Conservation (phyloP, 2,113 vertebrate species). For the Rhinolophus sinicus region DNA sequence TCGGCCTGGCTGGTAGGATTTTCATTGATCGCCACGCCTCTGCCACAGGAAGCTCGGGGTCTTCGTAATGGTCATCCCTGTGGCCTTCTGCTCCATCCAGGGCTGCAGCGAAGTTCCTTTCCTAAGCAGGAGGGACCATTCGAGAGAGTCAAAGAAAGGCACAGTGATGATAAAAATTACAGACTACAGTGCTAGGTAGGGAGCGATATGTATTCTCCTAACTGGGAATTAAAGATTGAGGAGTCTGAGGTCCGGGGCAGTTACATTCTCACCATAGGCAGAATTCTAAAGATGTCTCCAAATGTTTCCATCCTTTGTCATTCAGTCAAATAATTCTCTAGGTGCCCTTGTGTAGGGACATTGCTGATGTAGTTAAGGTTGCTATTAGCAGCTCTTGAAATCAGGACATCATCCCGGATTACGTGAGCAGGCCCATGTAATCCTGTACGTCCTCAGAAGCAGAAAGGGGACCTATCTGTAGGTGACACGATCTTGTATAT, state of each 20-base stretch:
- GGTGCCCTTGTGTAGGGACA: neutral
- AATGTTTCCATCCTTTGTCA: neutral
- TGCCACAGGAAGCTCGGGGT: conserved; percentile 49
- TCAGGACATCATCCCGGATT: neutral
- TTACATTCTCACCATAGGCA: neutral
- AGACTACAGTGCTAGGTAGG: neutral
- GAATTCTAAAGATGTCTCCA: neutral
- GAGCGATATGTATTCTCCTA: fast-evolving
- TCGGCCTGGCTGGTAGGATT: conserved; percentile 82
- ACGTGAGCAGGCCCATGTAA: fast-evolving
- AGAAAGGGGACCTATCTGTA: neutral
- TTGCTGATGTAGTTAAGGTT: neutral
- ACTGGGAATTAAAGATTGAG: neutral
- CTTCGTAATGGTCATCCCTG: conserved; percentile 74
- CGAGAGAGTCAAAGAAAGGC: neutral
- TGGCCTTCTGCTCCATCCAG: neutral
- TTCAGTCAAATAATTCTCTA: neutral
- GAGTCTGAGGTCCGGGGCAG: neutral
- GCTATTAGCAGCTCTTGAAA: neutral
- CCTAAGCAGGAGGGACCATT: conserved; percentile 61
- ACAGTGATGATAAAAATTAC: fast-evolving
- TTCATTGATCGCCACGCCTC: conserved; percentile 53
- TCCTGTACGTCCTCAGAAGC: neutral
- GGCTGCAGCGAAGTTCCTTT: conserved; percentile 23
- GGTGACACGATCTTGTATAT: neutral